Percentiles rank a stretch among this genome's conserved stretches.
Evolutionary conservation across 2,797 vertebrate genomes (phyloP).

Genomic region (Lithobates sylvaticus): DNA sequence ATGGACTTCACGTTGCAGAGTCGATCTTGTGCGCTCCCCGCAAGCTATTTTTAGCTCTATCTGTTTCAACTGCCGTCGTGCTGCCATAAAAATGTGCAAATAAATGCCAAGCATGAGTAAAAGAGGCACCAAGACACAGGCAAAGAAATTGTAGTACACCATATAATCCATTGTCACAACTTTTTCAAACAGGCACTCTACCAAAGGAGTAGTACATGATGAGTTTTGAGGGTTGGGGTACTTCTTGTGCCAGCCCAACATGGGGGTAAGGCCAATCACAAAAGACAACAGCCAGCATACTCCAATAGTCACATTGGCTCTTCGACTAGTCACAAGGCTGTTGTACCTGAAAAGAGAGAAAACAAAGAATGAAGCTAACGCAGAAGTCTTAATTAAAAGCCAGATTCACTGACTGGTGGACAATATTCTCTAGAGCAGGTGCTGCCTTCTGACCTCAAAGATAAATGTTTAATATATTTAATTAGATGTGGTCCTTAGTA

Average conservation of each 20-base stretch:
- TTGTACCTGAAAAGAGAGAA: conserved; percentile 84
- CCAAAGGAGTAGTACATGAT: conserved; percentile 76
- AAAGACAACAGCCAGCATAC: conserved; percentile 95
- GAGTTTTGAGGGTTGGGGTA: not conserved
- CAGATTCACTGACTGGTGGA: not conserved
- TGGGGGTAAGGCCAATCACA: conserved; percentile 91
- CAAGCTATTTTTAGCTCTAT: conserved; percentile 85
- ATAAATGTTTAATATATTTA: too few relatives aligned
- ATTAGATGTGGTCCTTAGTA: too few relatives aligned
- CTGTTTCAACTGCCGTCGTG: conserved; percentile 90
- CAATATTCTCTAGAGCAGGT: too few relatives aligned
- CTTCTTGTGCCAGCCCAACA: conserved; percentile 90
- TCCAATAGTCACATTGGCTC: conserved; percentile 89
- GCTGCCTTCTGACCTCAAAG: too few relatives aligned
- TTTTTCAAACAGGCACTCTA: conserved; percentile 87
- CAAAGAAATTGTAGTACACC: conserved; percentile 97
- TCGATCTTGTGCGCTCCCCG: conserved; percentile 85
- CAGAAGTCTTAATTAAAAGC: not conserved
- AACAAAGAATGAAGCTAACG: not conserved
- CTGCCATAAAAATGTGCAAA: conserved; percentile 94
- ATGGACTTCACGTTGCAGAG: conserved; percentile 91
- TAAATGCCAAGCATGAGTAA: conserved; percentile 94
- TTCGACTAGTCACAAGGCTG: conserved; percentile 88
- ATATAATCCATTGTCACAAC: conserved; percentile 96
- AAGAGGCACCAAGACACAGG: conserved; percentile 89